Conservation (phyloP, 2,888 invertebrate genomes). For the Sicus ferrugineus region DNA sequence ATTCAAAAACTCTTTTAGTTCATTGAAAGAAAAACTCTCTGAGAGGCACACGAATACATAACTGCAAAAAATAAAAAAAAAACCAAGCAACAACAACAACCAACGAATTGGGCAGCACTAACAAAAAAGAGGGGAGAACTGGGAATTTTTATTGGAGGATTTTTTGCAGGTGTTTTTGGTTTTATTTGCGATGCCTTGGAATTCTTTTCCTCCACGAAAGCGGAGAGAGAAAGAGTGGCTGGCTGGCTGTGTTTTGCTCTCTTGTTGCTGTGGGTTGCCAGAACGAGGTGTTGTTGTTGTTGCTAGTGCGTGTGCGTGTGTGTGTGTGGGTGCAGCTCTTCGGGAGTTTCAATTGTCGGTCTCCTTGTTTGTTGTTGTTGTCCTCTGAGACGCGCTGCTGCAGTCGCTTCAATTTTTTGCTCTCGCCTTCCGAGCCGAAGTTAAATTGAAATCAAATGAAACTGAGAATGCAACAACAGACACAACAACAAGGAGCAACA, state of each 20-base stretch:
- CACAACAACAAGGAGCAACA: not conserved
- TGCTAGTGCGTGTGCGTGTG: not conserved
- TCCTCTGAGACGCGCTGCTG: not conserved
- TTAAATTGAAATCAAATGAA: slow-evolving; percentile 34
- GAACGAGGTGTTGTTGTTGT: not conserved
- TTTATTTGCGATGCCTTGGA: slow-evolving; percentile 14
- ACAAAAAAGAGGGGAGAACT: slow-evolving; percentile 25
- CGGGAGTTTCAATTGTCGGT: not conserved
- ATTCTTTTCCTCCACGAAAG: slow-evolving; percentile 10
- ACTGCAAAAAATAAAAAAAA: not conserved
- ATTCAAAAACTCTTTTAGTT: no score
- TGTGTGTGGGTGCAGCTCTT: not conserved
- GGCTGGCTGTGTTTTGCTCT: slow-evolving; percentile 5
- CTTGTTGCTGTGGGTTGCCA: not conserved
- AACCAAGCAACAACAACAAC: not conserved
- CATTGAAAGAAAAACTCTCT: not conserved
- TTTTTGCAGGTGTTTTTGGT: slow-evolving; percentile 2
- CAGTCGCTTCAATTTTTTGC: not conserved
- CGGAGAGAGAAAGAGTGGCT: not conserved
- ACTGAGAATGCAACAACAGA: slow-evolving; percentile 21
- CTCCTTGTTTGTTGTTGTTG: not conserved
- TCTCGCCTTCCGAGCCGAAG: slow-evolving; percentile 9
- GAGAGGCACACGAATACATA: not conserved
- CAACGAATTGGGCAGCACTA: slow-evolving; percentile 6
- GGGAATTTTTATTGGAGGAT: slow-evolving; percentile 35